Evolutionary conservation across 2,888 invertebrate species (phyloP), one percentile per base, ranked within the genome.

Genomic region (Rhagophthalmus giganteus): DNA sequence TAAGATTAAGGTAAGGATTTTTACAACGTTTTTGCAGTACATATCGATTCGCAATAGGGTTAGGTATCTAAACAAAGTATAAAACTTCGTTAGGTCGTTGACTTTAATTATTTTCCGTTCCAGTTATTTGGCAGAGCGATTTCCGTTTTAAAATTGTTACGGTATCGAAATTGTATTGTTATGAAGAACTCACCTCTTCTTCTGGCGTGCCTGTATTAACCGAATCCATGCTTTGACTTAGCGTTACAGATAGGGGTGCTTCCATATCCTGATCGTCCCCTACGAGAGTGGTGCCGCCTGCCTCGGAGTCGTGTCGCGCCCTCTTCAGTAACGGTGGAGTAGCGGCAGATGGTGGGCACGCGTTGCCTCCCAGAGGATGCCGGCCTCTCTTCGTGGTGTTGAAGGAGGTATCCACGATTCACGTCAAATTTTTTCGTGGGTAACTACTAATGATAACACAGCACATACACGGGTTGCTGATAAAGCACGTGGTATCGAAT

Each of bases 171-270:
- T 20, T 14, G n/a, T 15, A 34, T 16, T 14, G 34, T 34, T 16
- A 20, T 7, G 25, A 35, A 15, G 27, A 30, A 46, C 46, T 46
- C 31, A 95, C 96, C 94, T 95, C 96, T 84, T 95, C 96, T 81
- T 96, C 95, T 76, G 93, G 90, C 75, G 91, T 90, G 73, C 88
- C 87, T 67, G 94, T 94, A 80, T 94, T 94, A 75, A 95, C 95
- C 69, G 94, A 94, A 81, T 95, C 95, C 94, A 95, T 94, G 81
- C 94, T 94, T 80, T 95, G 94, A 75, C 94, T 94, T 72, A 91
- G 83, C 70, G 92, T 88, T 74, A 87, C 81, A 72, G 84, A 82
- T 63, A 84, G 82, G 62, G 84, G 79, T 63, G 85, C 83, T 74
- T 85, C 84, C 79, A 84, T 84, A 72, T 78, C 76, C 73, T 76